phyloP scores from a whole-genome alignment of 2,797 vertebrate species.

The Fringilla coelebs region DNA sequence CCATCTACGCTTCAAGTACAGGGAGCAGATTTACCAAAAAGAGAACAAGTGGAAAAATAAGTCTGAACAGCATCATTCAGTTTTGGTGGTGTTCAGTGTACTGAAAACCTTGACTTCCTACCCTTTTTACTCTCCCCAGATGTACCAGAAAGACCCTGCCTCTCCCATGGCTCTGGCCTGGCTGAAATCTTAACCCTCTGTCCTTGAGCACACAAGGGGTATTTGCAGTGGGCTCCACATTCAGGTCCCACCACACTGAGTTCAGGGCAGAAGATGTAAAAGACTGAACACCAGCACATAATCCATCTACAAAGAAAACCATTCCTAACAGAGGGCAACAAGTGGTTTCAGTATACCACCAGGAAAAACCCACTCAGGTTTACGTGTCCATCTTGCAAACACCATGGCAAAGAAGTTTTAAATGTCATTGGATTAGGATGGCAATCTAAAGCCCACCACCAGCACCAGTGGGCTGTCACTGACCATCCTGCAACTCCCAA shows the following conservation, averaged over 20 bases:
- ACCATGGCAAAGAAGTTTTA: not conserved
- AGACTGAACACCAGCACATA: not conserved
- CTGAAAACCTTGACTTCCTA: not conserved
- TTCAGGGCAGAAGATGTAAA: not conserved
- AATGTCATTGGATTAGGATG: not conserved
- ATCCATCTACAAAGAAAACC: not conserved
- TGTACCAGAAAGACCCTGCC: not conserved
- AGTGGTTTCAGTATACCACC: not conserved
- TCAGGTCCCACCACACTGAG: not conserved
- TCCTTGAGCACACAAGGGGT: not conserved
- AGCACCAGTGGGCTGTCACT: not conserved
- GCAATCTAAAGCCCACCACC: not conserved
- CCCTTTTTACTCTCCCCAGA: not conserved
- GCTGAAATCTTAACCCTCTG: not conserved
- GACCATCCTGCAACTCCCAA: not conserved
- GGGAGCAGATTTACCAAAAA: not conserved
- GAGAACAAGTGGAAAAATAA: not conserved
- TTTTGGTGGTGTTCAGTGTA: not conserved
- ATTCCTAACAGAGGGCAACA: not conserved
- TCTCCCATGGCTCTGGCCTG: not conserved
- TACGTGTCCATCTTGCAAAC: not conserved
- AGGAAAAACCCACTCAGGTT: not conserved
- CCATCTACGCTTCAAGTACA: not conserved
- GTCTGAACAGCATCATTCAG: not conserved
- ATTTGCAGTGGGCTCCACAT: not conserved